Evolutionary conservation across 1,140 invertebrate species (phyloP).

Genomic region (Bombus superbus): DNA sequence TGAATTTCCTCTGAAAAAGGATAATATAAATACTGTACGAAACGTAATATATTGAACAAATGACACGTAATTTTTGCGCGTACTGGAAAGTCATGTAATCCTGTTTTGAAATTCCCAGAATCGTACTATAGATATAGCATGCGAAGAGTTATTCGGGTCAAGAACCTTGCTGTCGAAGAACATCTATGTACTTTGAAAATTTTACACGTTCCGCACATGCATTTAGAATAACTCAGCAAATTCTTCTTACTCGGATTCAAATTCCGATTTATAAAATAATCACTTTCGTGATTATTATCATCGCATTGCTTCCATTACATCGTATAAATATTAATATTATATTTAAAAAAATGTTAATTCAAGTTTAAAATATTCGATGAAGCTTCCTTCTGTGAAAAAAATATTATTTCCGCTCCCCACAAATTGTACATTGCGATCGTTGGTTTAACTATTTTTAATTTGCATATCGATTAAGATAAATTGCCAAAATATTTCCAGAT

Average conservation of each 20-base stretch:
- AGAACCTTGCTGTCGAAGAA: background rate
- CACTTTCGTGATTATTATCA: background rate
- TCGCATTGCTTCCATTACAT: background rate
- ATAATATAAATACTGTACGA: background rate
- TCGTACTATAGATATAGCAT: background rate
- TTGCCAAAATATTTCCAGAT: background rate
- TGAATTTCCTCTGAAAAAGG: background rate
- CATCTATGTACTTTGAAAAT: background rate
- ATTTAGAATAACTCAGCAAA: too few species aligned
- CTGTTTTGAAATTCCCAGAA: conserved; percentile 5
- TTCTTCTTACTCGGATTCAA: background rate
- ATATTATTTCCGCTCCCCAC: background rate
- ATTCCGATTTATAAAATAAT: too few species aligned
- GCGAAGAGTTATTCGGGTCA: background rate
- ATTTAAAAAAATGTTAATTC: background rate
- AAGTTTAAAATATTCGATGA: background rate
- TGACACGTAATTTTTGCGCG: background rate
- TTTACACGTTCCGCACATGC: background rate
- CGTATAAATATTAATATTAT: too few species aligned
- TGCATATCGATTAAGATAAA: background rate
- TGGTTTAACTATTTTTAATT: background rate
- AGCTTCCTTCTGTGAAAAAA: background rate
- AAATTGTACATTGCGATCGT: background rate
- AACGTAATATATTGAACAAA: too few species aligned
- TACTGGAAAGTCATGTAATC: background rate